phyloP scores from a whole-genome alignment of 1,140 invertebrate genomes.

The Ceratoteleas bidentatus region DNA sequence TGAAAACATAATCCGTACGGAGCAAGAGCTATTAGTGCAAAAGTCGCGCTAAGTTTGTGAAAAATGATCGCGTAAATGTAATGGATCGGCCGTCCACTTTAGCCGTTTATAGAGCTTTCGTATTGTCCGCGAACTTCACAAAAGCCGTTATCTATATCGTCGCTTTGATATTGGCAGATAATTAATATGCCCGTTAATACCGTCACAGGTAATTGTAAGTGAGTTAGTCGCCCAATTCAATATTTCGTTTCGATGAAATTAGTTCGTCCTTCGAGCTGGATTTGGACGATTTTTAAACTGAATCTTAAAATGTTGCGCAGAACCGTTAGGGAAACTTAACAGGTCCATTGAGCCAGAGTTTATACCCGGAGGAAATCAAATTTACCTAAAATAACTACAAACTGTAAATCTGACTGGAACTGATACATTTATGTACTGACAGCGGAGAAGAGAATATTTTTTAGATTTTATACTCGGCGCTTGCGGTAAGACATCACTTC shows the following conservation, averaged over 20 bases:
- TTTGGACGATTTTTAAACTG: conserved; percentile 2
- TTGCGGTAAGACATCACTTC: too few species aligned
- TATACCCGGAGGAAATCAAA: too few species aligned
- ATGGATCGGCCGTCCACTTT: conserved; percentile 14
- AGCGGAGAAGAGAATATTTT: too few species aligned
- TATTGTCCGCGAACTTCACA: conserved; percentile 31
- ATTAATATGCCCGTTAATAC: conserved; percentile 73
- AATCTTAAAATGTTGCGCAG: not conserved
- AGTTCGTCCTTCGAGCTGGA: conserved; percentile 58
- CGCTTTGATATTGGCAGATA: conserved; percentile 60
- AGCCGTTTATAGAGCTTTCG: conserved; percentile 10
- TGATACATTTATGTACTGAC: too few species aligned
- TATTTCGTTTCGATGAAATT: conserved; percentile 71
- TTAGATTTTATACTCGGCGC: too few species aligned
- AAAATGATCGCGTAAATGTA: conserved; percentile 25
- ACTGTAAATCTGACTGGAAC: too few species aligned
- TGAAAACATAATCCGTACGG: too few species aligned
- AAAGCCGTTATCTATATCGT: conserved; percentile 49
- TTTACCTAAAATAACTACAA: too few species aligned
- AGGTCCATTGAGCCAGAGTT: too few species aligned
- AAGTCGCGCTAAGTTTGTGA: conserved; percentile 8
- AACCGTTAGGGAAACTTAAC: conserved; percentile 24
- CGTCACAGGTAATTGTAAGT: conserved; percentile 70
- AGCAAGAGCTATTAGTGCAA: not conserved
- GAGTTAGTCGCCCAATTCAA: conserved; percentile 72